Base-by-base conservation (phyloP, 2,888 invertebrate species). In the Podabrus alpinus region DNA sequence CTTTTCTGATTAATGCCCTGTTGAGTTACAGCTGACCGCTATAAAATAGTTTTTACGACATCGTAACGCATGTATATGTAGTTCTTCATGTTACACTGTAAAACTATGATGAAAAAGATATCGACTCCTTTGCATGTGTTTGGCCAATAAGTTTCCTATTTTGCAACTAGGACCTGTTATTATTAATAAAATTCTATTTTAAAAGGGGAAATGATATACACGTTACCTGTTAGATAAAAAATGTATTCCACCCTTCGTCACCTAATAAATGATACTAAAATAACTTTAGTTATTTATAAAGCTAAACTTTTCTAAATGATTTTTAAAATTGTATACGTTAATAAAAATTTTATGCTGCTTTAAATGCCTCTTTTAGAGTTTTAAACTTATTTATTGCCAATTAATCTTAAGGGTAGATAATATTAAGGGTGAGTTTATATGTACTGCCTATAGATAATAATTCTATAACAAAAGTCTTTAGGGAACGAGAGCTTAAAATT, bases 1-100 rank as follows among this genome's bases (percentile, higher is more conserved):
- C 81, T 83, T 83, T 82, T 82, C 83, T 85, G 85, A 85, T 85
- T 84, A 84, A 85, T 85, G 85, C 81, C 80, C 80, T 82, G 83
- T 83, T 83, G 84, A 77, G 82, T 83, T 83, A 82, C 84, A 83
- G 83, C 82, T 83, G 84, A 84, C 83, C 84, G 82, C 83, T 81
- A 84, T 85, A 84, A 85, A 85, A 83, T 83, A 82, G 81, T 83
- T 84, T 84, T 84, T 83, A 82, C 81, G 81, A 79, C 79, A 77
- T 81, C 81, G 81, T 83, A 82, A 83, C 82, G 82, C 82, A 83
- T 82, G 83, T 83, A 82, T 82, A 79, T 81, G 76, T 80, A 80
- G 80, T 79, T 78, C 72, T 77, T 74, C 71, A 72, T 77, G 71
- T 60, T 72, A 68, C 69, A 70, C 64, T 66, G 69, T 66, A 68